phyloP scores from a whole-genome alignment of 1,140 invertebrate genomes.

The Wiebesia pumilae region DNA sequence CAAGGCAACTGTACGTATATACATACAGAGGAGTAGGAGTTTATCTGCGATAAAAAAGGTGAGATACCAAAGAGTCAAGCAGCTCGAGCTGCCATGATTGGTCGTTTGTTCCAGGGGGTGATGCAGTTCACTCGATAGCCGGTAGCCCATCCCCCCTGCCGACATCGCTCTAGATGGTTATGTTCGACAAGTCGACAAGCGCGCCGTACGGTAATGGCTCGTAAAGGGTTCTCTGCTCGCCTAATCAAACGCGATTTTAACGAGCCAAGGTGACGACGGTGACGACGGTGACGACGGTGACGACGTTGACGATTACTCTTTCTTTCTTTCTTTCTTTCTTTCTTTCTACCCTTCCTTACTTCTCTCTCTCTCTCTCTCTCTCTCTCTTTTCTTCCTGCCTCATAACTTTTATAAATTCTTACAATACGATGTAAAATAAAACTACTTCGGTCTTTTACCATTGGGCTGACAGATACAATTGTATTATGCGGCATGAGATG shows the following conservation, averaged over 20 bases:
- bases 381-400: background rate
- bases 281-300: no score
- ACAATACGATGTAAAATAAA: background rate
- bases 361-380: background rate
- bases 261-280: slow-evolving; percentile 45
- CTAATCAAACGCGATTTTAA: slow-evolving; percentile 60
- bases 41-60: background rate
- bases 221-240: slow-evolving; percentile 49
- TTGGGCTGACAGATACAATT: slow-evolving; percentile 34
- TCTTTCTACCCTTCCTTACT: no score
- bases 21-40: background rate
- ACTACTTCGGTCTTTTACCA: no score
- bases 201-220: slow-evolving; percentile 51
- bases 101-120: background rate
- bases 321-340: background rate
- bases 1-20: background rate
- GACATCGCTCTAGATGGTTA: background rate
- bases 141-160: background rate
- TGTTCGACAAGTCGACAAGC: slow-evolving; percentile 38
- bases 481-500: slow-evolving; percentile 28
- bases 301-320: no score
- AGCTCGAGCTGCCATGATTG: background rate
- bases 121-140: background rate
- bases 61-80: background rate
- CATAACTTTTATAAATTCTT: background rate